Conservation (phyloP, 2,797 vertebrate genomes). For the Gephyroberyx darwinii region DNA sequence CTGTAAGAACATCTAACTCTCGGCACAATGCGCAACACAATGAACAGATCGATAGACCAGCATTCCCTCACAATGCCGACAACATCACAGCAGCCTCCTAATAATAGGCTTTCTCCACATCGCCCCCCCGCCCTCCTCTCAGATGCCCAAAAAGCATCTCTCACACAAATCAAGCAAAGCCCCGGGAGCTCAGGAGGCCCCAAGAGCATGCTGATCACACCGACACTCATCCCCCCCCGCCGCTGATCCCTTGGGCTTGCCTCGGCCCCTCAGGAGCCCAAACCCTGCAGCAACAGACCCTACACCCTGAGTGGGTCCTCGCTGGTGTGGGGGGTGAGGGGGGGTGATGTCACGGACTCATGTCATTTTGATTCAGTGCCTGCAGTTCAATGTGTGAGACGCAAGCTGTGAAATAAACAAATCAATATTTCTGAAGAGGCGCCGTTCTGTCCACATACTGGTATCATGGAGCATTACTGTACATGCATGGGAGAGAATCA, state of each 20-base stretch:
- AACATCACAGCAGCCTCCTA: constrained; percentile 53
- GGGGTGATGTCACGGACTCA: constrained; percentile 31
- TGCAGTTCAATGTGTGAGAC: constrained; percentile 43
- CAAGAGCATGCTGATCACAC: constrained; percentile 68
- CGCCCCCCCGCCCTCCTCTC: constrained; percentile 40
- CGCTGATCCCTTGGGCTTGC: constrained; percentile 48
- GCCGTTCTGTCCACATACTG: constrained; percentile 13
- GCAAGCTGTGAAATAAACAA: constrained; percentile 65
- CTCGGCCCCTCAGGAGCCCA: constrained; percentile 45
- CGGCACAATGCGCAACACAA: constrained; percentile 53
- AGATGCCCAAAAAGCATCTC: constrained; percentile 48
- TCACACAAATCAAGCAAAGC: constrained; percentile 71
- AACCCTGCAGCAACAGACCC: constrained; percentile 47
- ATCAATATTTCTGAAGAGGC: constrained; percentile 56
- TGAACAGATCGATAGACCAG: constrained; percentile 60
- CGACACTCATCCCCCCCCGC: constrained; percentile 37
- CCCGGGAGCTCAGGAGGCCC: constrained; percentile 51
- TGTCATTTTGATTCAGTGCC: constrained; percentile 61
- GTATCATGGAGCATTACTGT: constrained; percentile 19
- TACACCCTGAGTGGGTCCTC: constrained; percentile 30
- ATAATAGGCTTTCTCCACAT: constrained; percentile 50
- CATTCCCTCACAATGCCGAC: constrained; percentile 59
- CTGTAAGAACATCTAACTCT: constrained; percentile 35
- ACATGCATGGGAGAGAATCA: constrained; percentile 21
- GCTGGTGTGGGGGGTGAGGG: constrained; percentile 22